Evolutionary conservation across 2,113 vertebrate species (phyloP), one percentile per base, ranked within the genome.

Genomic region (Nymphicus hollandicus): DNA sequence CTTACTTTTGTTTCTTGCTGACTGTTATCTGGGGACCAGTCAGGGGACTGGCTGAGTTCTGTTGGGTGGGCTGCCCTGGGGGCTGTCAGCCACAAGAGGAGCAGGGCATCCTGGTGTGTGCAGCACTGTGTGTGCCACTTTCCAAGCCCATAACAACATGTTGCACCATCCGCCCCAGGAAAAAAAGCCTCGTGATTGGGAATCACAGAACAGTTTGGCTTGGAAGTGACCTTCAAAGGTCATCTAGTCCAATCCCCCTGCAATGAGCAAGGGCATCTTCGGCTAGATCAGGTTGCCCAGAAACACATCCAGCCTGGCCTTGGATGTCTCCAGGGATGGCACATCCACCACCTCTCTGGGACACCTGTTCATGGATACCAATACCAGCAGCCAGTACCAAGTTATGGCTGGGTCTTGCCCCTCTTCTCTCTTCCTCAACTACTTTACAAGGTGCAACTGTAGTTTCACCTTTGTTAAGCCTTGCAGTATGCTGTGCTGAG

Each of bases 1-100:
- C 95, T 95, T 81, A 64, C 72, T 97, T 97, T 96, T 95, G 69
- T 88, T 86, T 88, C 70, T 27, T 94, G 86, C 64, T 33, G 18
- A 70, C 77, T 92, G 80, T 96, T 95, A 79, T 84, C 66, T 88
- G 68, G 83, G 91, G 88, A 85, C 41, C 66, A 73, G 93, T 60
- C 55, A 58, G 73, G 69, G 78, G 37, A 35, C 86, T 72, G 90
- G 84, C 88, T 13, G 1, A 33, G 83, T 49, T 71, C 81, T 81
- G 78, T 77, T 71, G 35, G 10, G 68, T 20, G 35, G 91, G 76
- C 76, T 97, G 84, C 93, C 49, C 52, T 55, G 70, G 25, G 52
- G 47, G 73, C 88, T 93, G 31, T 47, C 61, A 68, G 55, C 82
- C 58, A 9, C 1, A 33, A 87, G 73, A 70, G 88, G 56, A 89